phyloP scores from a whole-genome alignment of 2,797 vertebrate species.

The Bucorvus abyssinicus region DNA sequence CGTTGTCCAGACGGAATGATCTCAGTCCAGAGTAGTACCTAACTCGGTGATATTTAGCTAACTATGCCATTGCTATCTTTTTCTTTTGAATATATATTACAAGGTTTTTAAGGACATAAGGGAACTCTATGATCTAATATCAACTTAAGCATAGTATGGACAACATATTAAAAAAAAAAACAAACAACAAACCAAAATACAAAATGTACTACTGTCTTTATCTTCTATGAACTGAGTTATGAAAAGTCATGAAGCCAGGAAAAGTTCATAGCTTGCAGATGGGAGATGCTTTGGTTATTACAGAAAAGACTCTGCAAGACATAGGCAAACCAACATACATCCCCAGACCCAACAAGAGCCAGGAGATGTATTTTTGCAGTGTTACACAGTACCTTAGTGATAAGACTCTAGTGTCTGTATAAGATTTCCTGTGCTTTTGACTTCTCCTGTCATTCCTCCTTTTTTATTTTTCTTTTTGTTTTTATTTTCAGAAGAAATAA shows the following conservation, averaged over 20 bases:
- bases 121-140: background rate
- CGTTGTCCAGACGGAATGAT: background rate
- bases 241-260: background rate
- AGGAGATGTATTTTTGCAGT: background rate
- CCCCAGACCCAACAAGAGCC: background rate
- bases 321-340: background rate
- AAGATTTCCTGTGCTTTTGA: background rate
- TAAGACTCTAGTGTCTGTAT: background rate
- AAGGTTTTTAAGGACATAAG: background rate
- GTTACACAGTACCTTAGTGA: background rate
- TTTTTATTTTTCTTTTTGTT: background rate
- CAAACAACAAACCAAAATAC: too few species aligned
- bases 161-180: background rate
- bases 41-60: background rate
- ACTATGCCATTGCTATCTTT: background rate
- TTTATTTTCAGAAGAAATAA: background rate
- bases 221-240: background rate
- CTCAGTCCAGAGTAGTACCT: background rate
- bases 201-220: background rate
- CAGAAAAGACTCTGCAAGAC: background rate
- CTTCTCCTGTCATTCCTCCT: background rate
- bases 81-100: background rate
- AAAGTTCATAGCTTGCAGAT: background rate
- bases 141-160: background rate
- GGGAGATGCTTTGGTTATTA: background rate